These are phyloP conservation scores for Brachypteracias leptosomus DNA, from an alignment of 2,113 vertebrate genomes.

Conservation along the genomic window DNA sequence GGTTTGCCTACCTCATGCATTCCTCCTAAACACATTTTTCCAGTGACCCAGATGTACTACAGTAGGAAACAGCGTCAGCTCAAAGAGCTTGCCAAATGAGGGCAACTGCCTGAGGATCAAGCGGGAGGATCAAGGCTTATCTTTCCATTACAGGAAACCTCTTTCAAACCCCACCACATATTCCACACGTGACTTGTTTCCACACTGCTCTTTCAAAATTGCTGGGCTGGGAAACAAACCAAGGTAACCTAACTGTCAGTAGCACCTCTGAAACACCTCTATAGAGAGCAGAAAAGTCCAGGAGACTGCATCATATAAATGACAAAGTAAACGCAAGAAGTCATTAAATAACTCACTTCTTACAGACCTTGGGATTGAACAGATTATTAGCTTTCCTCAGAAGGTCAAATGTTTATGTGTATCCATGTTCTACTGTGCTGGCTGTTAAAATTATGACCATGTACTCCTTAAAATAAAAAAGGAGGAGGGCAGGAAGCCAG, in stretches of 20 bases:
- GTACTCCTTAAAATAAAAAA: neutral
- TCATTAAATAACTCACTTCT: neutral
- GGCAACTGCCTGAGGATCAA: constrained; percentile 13
- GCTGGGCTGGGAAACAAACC: neutral
- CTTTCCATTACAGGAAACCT: constrained; percentile 27
- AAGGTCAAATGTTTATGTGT: neutral
- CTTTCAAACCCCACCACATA: neutral
- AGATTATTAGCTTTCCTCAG: neutral
- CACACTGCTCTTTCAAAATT: neutral
- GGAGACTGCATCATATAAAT: neutral
- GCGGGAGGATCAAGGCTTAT: neutral
- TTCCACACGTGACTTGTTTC: neutral
- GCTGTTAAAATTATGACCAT: neutral
- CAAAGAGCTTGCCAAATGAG: constrained; percentile 30
- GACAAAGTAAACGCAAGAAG: neutral
- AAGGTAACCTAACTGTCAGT: neutral
- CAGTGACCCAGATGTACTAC: constrained; percentile 39
- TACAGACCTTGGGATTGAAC: neutral
- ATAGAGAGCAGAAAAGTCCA: neutral
- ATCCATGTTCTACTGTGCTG: neutral
- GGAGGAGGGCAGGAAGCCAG: neutral
- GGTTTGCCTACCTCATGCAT: neutral
- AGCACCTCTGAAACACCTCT: neutral
- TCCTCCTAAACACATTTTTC: constrained; percentile 46
- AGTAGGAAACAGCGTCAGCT: constrained; percentile 9